A percentile compares a stretch with the other conserved stretches of the same genome.
Conservation (phyloP, 2,113 vertebrate genomes). For the Euleptes europaea region DNA sequence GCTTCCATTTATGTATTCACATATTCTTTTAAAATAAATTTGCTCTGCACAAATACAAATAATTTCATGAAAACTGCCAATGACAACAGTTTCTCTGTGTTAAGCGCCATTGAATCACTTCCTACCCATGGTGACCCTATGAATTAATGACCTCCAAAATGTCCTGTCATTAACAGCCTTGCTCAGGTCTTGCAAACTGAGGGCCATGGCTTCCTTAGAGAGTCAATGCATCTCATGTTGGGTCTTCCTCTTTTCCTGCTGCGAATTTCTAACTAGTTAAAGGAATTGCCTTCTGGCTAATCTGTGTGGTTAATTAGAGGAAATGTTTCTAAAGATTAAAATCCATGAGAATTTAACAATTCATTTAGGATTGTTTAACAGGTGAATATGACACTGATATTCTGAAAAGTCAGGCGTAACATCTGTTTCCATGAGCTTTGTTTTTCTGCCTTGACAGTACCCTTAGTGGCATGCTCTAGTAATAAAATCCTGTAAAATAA, state of each 20-base stretch:
- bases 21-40: neutral
- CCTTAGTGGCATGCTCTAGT: neutral
- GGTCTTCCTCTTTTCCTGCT: too few species aligned
- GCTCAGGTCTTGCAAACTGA: too few species aligned
- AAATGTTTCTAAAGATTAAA: neutral
- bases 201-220: too few species aligned
- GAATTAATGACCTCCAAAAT: too few species aligned
- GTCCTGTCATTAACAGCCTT: too few species aligned
- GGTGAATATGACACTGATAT: neutral
- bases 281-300: neutral
- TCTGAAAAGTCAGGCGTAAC: neutral
- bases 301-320: neutral
- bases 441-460: conserved; percentile 13
- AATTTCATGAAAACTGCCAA: neutral
- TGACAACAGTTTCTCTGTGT: neutral
- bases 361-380: neutral
- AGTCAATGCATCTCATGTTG: too few species aligned
- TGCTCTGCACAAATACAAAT: neutral
- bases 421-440: neutral
- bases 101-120: too few species aligned
- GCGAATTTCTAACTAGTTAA: neutral
- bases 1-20: neutral
- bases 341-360: neutral
- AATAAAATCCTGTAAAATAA: neutral
- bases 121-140: too few species aligned